Conservation (phyloP, 1,140 invertebrate genomes). For the Scaptomyza montana region DNA sequence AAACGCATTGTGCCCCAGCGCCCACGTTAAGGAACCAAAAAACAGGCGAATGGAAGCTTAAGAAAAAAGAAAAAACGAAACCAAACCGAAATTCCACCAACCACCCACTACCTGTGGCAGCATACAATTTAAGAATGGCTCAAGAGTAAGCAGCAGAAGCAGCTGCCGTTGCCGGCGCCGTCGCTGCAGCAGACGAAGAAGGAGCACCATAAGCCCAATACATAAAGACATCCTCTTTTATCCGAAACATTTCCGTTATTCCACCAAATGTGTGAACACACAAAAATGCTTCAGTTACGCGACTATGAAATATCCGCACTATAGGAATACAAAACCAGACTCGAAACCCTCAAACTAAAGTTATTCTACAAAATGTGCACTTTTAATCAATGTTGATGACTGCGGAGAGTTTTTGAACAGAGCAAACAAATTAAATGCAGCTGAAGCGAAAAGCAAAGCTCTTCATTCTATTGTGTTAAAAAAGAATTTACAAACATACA, state of each 20-base stretch:
- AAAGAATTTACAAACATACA: too few relatives aligned
- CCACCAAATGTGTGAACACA: constrained; percentile 16
- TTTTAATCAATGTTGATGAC: background rate
- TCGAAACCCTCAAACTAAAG: background rate
- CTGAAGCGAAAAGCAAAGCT: background rate
- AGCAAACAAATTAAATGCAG: background rate
- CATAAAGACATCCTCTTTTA: constrained; percentile 72
- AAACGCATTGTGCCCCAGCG: constrained; percentile 60
- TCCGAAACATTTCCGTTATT: constrained; percentile 37
- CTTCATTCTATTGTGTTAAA: too few relatives aligned
- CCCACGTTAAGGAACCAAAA: constrained; percentile 37
- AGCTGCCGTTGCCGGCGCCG: background rate
- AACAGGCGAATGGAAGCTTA: background rate
- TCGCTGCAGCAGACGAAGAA: background rate
- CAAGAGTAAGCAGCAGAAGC: constrained; percentile 1
- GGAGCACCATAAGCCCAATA: constrained; percentile 41
- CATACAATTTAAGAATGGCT: constrained; percentile 68
- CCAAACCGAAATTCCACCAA: constrained; percentile 19
- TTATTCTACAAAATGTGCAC: background rate
- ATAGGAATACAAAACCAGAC: background rate
- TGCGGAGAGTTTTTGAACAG: background rate
- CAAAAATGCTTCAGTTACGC: constrained; percentile 12
- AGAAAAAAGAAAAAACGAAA: constrained; percentile 17
- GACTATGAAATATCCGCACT: constrained; percentile 20
- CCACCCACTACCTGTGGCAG: constrained; percentile 62